Base-by-base conservation (phyloP, 2,797 vertebrate genomes). In the Poecilia picta region DNA sequence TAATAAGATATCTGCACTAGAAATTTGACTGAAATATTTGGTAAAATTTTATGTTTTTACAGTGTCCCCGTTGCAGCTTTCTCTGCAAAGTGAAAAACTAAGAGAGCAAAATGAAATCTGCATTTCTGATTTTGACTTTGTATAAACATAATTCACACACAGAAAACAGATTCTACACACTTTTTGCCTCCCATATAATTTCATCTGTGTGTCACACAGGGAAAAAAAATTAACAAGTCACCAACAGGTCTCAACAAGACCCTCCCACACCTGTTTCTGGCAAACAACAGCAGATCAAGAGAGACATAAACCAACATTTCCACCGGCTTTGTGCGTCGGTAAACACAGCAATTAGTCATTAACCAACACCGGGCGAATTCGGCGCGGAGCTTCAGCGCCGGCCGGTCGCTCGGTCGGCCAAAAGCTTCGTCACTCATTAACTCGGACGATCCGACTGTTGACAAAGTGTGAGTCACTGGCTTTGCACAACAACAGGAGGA, bases 351-450 rank as follows among this genome's bases (percentile, higher is more conserved):
- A 93, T 94, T 89, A 94, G 93, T 93, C 89, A 94, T 94, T 95
- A 93, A 93, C 92, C 62, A 86, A 87, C 76, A 43, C 46, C 5
- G 46, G 74, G 82, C 82, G 59, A 49, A 75, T 81, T 88, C 88
- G n/a, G 86, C 78, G 89, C 86, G 31, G 49, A 53, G 20, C 49
- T 31, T 28, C 16, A 92, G 88, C 87, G 75, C 80, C 78, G 81
- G 92, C 93, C 90, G 25, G 70, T 72, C 28, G 25, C 43, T 72
- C n/a, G 28, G 0, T 81, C 4, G 76, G 85, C 83, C 13, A 81
- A 88, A 87, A 87, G 81, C 78, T 92, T 90, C 79, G 82, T 94
- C 93, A 95, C 81, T 95, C 91, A 96, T 96, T 96, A 95, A 96
- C 95, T 87, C 86, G 76, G 74, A 74, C 68, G 3, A 89, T 89